phyloP scores from a whole-genome alignment of 2,888 invertebrate species.

The Acronicta psi region DNA sequence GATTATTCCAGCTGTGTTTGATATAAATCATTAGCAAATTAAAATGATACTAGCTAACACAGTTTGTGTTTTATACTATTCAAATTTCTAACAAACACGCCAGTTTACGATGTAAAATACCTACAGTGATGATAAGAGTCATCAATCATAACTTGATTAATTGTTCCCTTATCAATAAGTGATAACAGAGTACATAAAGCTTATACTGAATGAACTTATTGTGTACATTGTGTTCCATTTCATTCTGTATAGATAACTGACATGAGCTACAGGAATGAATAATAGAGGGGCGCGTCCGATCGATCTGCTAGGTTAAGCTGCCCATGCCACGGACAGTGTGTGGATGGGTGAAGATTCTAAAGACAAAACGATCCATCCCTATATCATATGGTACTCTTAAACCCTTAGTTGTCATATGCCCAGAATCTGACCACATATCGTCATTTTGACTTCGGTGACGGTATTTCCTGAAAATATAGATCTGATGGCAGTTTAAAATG shows the following conservation, averaged over 20 bases:
- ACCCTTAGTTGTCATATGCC: too few species aligned
- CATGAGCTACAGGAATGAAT: slow-evolving; percentile 22
- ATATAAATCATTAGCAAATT: too few species aligned
- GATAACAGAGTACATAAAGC: slow-evolving; percentile 29
- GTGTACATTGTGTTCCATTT: slow-evolving; percentile 35
- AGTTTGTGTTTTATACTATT: background rate
- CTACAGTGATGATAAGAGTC: slow-evolving; percentile 49
- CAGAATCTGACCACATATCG: too few species aligned
- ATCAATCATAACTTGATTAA: slow-evolving; percentile 70
- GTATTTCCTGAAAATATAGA: background rate
- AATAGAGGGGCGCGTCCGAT: background rate
- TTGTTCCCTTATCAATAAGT: slow-evolving; percentile 61
- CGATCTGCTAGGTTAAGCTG: background rate
- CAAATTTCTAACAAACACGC: slow-evolving; percentile 4
- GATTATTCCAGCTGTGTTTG: too few species aligned
- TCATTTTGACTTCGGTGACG: too few species aligned
- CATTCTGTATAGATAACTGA: slow-evolving; percentile 11
- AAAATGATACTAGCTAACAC: background rate
- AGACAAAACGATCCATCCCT: background rate
- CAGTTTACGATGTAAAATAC: slow-evolving; percentile 14
- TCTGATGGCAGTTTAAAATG: too few species aligned
- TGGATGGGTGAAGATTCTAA: background rate
- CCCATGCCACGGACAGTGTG: background rate
- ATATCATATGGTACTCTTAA: too few species aligned
- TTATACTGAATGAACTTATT: slow-evolving; percentile 48